phyloP scores from a whole-genome alignment of 2,888 invertebrate species.

The Papilio gigon region DNA sequence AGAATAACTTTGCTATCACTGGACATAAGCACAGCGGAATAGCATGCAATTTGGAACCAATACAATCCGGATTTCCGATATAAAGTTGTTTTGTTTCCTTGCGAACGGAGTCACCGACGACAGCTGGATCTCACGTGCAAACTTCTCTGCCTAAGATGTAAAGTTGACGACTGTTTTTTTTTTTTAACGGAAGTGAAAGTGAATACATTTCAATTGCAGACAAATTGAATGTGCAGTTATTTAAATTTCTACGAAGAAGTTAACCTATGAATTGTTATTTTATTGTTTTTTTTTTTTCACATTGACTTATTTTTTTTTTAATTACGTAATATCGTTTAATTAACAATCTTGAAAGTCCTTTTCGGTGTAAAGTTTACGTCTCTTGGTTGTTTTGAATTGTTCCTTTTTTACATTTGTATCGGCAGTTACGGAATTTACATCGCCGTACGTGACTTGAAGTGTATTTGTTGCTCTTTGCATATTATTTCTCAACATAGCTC shows the following conservation, averaged over 20 bases:
- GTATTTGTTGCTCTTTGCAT: slow-evolving; percentile 53
- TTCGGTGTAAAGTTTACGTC: slow-evolving; percentile 72
- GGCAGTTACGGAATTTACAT: slow-evolving; percentile 50
- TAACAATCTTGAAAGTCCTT: slow-evolving; percentile 72
- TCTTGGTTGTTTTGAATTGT: slow-evolving; percentile 71
- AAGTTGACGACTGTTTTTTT: slow-evolving; percentile 19
- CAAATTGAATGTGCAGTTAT: slow-evolving; percentile 48
- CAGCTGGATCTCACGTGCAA: neutral
- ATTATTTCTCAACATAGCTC: slow-evolving; percentile 49
- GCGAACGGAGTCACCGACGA: no score
- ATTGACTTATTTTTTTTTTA: no score
- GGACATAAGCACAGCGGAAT: no score
- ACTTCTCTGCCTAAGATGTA: neutral
- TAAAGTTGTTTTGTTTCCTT: no score
- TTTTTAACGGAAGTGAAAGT: slow-evolving; percentile 47
- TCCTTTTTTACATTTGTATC: slow-evolving; percentile 65
- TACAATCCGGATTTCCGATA: no score
- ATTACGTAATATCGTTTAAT: no score
- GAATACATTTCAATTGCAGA: slow-evolving; percentile 34
- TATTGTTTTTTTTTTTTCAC: no score
- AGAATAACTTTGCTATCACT: no score
- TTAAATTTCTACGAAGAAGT: slow-evolving; percentile 42
- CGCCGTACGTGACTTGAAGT: slow-evolving; percentile 69
- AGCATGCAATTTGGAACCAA: no score
- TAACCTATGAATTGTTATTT: neutral